Percentiles rank a stretch among this genome's conserved stretches.
These are phyloP conservation scores for Hemiscyllium ocellatum DNA, from an alignment of 2,113 vertebrate species.

Conservation along the genomic window DNA sequence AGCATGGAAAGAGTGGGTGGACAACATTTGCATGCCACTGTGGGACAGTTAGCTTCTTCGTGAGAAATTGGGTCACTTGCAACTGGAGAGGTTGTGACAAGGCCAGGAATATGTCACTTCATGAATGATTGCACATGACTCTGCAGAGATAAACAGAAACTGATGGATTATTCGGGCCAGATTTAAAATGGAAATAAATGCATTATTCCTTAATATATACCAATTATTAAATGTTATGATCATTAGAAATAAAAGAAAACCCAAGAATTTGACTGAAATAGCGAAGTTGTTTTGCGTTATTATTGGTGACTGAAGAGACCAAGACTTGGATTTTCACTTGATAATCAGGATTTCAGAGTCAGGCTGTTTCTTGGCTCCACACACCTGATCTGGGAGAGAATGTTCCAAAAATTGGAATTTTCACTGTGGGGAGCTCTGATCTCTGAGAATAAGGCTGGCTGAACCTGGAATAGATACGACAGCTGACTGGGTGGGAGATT, in stretches of 20 bases:
- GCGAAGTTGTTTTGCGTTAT: not conserved
- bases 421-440: too few species aligned
- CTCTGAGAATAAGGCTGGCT: too few species aligned
- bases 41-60: not conserved
- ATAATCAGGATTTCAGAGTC: too few species aligned
- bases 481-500: too few species aligned
- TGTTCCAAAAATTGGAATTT: too few species aligned
- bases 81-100: not conserved
- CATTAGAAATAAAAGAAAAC: not conserved
- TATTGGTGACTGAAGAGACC: too few species aligned
- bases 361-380: too few species aligned
- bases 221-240: not conserved
- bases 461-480: too few species aligned
- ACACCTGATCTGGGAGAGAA: too few species aligned
- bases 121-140: not conserved
- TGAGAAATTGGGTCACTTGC: not conserved
- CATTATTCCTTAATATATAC: not conserved
- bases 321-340: too few species aligned
- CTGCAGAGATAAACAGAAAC: not conserved
- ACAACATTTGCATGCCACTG: not conserved
- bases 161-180: not conserved
- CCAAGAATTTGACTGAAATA: not conserved
- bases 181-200: not conserved
- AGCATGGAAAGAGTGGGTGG: not conserved
- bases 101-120: not conserved